A percentile compares a stretch with the other conserved stretches of the same genome.
Conservation (phyloP, 2,113 vertebrate species). For the Hippocampus abdominalis region DNA sequence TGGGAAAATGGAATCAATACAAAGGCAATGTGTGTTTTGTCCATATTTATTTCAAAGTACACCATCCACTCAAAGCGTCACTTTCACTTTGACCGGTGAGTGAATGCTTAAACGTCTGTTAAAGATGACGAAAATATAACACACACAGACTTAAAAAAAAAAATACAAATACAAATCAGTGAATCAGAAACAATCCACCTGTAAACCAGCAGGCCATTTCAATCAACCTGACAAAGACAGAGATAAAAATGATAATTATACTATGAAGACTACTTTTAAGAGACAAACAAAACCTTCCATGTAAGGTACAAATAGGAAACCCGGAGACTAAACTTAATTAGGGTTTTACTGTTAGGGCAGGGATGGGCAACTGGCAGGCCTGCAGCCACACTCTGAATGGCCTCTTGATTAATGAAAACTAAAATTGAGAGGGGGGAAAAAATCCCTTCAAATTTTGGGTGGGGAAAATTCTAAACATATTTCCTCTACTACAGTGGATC, state of each 20-base stretch:
- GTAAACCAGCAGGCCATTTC: constrained; percentile 17
- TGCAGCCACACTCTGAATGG: no score
- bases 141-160: constrained; percentile 21
- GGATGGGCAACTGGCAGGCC: no score
- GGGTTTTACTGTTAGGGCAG: no score
- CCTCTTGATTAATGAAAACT: no score
- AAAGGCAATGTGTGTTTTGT: constrained; percentile 2
- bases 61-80: constrained; percentile 16
- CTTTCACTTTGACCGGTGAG: constrained; percentile 15
- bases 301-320: background rate
- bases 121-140: constrained; percentile 17
- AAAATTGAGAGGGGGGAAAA: no score
- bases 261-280: background rate
- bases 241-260: background rate
- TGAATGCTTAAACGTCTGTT: background rate
- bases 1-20: constrained; percentile 34
- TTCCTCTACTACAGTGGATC: no score
- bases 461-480: no score
- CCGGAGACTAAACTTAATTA: background rate
- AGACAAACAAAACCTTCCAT: background rate
- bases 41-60: constrained; percentile 29
- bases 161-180: constrained; percentile 34
- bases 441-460: no score
- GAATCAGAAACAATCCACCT: constrained; percentile 25
- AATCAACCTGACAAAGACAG: constrained; percentile 44